phyloP scores from a whole-genome alignment of 2,797 vertebrate species.

The Picus viridis region DNA sequence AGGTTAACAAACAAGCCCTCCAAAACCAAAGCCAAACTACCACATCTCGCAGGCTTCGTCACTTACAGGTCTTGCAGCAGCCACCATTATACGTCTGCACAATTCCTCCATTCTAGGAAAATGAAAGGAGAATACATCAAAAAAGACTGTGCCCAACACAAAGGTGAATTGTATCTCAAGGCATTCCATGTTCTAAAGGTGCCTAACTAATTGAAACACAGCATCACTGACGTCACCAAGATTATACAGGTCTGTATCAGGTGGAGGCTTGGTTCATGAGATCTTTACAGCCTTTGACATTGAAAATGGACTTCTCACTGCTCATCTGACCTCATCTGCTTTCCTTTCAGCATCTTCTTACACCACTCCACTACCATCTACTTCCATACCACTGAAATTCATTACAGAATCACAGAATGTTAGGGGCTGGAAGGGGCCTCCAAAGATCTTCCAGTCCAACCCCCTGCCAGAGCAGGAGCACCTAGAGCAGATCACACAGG shows the following conservation, averaged over 20 bases:
- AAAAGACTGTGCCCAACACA: constrained; percentile 58
- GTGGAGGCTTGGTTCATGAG: background rate
- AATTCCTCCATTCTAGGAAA: constrained; percentile 90
- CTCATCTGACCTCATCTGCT: background rate
- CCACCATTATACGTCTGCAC: constrained; percentile 93
- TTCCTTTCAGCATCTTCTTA: background rate
- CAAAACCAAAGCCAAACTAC: constrained; percentile 74
- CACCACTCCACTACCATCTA: background rate
- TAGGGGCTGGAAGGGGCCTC: no score
- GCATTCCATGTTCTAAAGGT: background rate
- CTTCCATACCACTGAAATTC: background rate
- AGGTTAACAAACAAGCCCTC: constrained; percentile 70
- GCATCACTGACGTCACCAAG: background rate
- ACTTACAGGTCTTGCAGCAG: constrained; percentile 99
- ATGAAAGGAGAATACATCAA: constrained; percentile 70
- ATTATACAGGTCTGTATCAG: background rate
- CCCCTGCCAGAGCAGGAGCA: no score
- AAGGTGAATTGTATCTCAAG: background rate
- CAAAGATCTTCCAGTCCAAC: no score
- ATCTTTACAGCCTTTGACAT: background rate
- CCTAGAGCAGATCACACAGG: no score
- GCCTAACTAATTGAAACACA: background rate
- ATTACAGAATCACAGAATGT: background rate
- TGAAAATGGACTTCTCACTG: background rate
- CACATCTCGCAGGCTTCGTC: constrained; percentile 58